phyloP scores from a whole-genome alignment of 2,113 vertebrate species.

The Grus americana region DNA sequence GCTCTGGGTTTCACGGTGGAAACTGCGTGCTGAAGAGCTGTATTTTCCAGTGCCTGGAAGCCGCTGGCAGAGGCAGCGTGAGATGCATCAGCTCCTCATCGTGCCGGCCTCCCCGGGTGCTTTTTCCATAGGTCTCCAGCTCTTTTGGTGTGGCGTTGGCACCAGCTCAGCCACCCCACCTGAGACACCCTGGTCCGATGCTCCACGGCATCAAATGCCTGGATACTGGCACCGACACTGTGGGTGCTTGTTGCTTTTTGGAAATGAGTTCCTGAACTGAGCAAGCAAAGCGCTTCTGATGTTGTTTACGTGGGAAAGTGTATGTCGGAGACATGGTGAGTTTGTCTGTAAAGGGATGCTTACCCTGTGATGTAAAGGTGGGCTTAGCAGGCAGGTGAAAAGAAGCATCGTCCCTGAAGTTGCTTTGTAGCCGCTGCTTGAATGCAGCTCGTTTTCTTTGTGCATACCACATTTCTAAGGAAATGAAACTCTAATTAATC shows the following conservation, averaged over 20 bases:
- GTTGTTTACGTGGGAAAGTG: background rate
- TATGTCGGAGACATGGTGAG: background rate
- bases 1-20: background rate
- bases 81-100: background rate
- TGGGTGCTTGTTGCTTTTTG: background rate
- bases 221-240: background rate
- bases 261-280: background rate
- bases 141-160: background rate
- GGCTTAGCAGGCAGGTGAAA: background rate
- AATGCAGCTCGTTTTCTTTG: background rate
- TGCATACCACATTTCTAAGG: background rate
- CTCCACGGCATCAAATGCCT: background rate
- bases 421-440: background rate
- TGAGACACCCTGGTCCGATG: background rate
- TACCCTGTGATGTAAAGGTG: background rate
- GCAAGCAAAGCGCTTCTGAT: background rate
- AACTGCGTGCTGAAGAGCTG: slow-evolving; percentile 1
- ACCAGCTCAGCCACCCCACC: rapidly evolving
- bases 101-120: background rate
- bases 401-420: background rate
- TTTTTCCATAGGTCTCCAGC: background rate
- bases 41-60: slow-evolving; percentile 21
- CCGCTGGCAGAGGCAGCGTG: background rate
- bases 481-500: slow-evolving; percentile 7
- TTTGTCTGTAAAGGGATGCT: background rate